Base-by-base conservation (phyloP, 1,140 invertebrate species). In the Drosophila sproati region DNA sequence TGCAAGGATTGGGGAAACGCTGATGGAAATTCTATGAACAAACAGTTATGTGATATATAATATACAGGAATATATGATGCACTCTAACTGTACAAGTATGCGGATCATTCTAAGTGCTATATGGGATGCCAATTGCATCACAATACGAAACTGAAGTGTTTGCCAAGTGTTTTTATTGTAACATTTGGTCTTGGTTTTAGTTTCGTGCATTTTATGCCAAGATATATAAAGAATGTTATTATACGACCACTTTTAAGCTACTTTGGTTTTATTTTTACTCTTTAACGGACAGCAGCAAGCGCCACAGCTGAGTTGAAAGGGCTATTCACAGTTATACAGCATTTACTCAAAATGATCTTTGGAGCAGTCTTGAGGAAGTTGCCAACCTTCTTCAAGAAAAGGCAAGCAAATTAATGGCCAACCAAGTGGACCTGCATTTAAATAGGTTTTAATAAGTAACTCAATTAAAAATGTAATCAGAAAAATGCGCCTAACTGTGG, bases 211-310 rank as follows among this genome's bases (percentile, higher is more conserved):
- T 82, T 73, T 73, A 68, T 55, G 56, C 56, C 37, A 61, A 55
- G 64, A 68, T 51, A 32, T 63, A 73, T 79, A 82, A 79, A 73
- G 62, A 56, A 69, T 59, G 63, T 73, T 82, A 70, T 73, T 64
- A 47, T 55, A 45, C n/a, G 64, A 60, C 56, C 67, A 29, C 79
- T 76, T 60, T 67, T 63, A 35, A 47, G 68, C 72, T 52, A 68
- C 64, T 85, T 63, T 59, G 3, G 29, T 50, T 77, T 72, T 29
- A 57, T 52, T 73, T 28, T 2, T 3, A n/a, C 12, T 8, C 29
- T 20, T 39, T 4, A 48, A 34, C 4, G 32, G 55, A 31, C 37
- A 10, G 52, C 51, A 45, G 10, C 29, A 50, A 10, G 12, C 34
- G 32, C 12, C 31, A 32, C 12, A 39, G 48, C 34, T 52, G 48